Base-by-base conservation (phyloP, 2,888 invertebrate species). In the Mamestra brassicae region DNA sequence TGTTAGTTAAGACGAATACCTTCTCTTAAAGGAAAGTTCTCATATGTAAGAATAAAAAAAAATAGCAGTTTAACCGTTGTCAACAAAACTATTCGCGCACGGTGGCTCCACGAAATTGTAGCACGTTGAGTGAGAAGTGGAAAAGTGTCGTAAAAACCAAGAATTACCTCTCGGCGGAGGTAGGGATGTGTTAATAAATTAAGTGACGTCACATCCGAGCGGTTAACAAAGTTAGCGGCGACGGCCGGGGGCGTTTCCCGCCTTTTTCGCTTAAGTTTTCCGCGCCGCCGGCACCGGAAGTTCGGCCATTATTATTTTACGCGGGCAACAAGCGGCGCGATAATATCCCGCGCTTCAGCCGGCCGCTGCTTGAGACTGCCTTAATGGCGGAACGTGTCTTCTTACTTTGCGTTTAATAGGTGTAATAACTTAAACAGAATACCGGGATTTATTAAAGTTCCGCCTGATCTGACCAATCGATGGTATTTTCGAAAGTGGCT, bases 221-320 rank as follows among this genome's bases (percentile, higher is more conserved):
- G 92, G 92, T 94, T 94, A 93, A 93, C 93, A 92, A 94, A 95
- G 94, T 95, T 94, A 91, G 92, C 90, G 92, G 92, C 90, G 91
- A 91, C 88, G 90, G 93, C 94, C 93, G 90, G 92, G 93, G 96
- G 96, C 96, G 95, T 94, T 95, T 95, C 95, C 95, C 91, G 95
- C 93, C 93, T 95, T 95, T 95, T 95, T 95, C 95, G 94, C 93
- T 91, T 91, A 95, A 95, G 94, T 96, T 96, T 96, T 94, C 95
- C 94, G 90, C 95, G 95, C 95, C 95, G 93, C 92, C 95, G 97
- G 97, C 97, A 95, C 96, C 97, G 95, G 97, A 97, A 97, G 96
- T 97, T 97, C 94, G 93, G 92, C 95, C 96, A 96, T 97, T 97
- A 97, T 96, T 96, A 96, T 97, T 97, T 97, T 96, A 97, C 96